Percentiles rank a stretch among this genome's conserved stretches.
Conservation (phyloP, 2,888 invertebrate species). For the Mayetiola destructor region DNA sequence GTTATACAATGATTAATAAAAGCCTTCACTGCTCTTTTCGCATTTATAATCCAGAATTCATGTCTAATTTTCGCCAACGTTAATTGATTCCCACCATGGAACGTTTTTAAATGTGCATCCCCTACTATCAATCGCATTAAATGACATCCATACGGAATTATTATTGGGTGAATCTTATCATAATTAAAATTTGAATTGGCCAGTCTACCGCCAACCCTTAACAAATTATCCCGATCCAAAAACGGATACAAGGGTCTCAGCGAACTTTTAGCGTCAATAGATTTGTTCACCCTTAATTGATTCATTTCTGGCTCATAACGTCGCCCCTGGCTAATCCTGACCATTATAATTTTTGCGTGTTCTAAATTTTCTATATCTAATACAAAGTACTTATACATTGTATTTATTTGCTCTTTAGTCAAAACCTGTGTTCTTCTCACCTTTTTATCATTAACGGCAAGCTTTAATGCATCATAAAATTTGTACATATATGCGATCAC, state of each 20-base stretch:
- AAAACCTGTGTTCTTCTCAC: no score
- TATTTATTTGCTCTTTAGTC: background rate
- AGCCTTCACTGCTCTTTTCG: background rate
- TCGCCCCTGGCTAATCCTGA: background rate
- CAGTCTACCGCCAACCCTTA: constrained; percentile 3
- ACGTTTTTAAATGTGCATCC: background rate
- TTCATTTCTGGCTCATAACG: background rate
- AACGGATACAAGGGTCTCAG: background rate
- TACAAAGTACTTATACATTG: background rate
- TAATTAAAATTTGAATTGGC: background rate
- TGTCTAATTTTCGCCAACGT: background rate
- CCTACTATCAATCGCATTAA: background rate
- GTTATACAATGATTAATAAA: background rate
- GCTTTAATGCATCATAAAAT: no score
- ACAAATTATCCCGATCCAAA: background rate
- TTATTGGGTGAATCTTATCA: background rate
- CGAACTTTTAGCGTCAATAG: background rate
- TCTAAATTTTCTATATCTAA: background rate
- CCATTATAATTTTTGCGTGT: background rate
- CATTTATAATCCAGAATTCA: background rate
- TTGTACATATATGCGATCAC: background rate
- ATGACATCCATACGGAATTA: background rate
- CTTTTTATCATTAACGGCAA: no score
- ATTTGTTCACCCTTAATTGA: background rate
- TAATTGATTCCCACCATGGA: background rate